These are phyloP conservation scores for Melanaphis sacchari DNA, from an alignment of 1,140 invertebrate genomes.

Conservation along the genomic window DNA sequence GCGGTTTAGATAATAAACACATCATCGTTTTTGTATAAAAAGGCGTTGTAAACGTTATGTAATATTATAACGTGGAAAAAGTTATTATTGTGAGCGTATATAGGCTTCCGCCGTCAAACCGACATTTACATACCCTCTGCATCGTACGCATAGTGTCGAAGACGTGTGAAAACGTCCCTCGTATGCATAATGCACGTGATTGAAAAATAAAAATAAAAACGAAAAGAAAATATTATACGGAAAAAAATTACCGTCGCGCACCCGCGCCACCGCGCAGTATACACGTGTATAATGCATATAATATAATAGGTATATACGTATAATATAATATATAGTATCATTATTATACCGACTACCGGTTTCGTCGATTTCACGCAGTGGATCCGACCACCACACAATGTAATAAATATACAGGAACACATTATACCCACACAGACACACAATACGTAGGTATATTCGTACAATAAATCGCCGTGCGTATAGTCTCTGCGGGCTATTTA, in stretches of 20 bases:
- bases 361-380: not conserved
- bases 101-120: constrained; percentile 21
- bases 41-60: constrained; percentile 35
- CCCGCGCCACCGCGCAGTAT: not conserved
- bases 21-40: constrained; percentile 22
- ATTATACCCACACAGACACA: not conserved
- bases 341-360: constrained; percentile 7
- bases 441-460: not conserved
- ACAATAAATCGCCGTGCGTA: not conserved
- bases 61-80: constrained; percentile 15
- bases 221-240: not conserved
- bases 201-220: not conserved
- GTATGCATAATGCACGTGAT: not conserved
- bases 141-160: not conserved
- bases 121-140: constrained; percentile 9
- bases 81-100: constrained; percentile 23
- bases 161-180: constrained; percentile 53
- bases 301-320: not conserved
- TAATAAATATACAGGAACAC: not conserved
- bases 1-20: constrained; percentile 40
- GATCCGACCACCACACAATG: not conserved
- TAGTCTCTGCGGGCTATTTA: not conserved
- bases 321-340: not conserved
- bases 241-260: constrained; percentile 9
- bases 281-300: not conserved